These are phyloP conservation scores for Streptopelia turtur DNA, from an alignment of 2,797 vertebrate genomes.

Conservation along the genomic window DNA sequence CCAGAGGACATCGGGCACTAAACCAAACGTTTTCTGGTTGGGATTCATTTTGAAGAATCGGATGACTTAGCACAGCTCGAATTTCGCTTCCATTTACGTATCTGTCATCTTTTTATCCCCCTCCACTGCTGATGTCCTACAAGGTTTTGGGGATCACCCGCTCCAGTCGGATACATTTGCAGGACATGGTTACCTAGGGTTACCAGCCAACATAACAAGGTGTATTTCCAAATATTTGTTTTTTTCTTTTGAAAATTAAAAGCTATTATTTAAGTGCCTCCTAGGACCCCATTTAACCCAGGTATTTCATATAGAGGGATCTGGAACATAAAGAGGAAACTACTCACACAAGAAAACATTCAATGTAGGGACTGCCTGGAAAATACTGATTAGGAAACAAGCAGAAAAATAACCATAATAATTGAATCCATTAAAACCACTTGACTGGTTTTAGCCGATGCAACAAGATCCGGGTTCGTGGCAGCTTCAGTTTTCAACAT, in stretches of 20 bases:
- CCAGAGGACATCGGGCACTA: not conserved
- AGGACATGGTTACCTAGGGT: not conserved
- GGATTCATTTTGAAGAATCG: conserved; percentile 8
- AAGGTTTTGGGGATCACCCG: not conserved
- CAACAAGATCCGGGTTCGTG: not conserved
- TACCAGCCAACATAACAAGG: not conserved
- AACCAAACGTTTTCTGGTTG: not conserved
- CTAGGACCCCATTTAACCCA: not conserved
- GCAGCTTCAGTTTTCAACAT: conserved; percentile 20
- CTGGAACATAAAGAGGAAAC: not conserved
- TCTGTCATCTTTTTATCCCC: not conserved
- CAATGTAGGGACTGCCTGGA: not conserved
- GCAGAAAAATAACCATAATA: not conserved
- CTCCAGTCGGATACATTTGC: not conserved
- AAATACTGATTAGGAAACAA: not conserved
- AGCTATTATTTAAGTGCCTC: not conserved
- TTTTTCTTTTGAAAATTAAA: not conserved
- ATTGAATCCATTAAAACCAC: not conserved
- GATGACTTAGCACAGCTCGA: not conserved
- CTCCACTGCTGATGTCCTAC: not conserved
- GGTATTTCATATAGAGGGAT: not conserved
- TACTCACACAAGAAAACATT: not conserved
- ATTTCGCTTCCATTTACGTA: not conserved
- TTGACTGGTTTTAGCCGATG: not conserved
- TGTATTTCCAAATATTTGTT: not conserved